Evolutionary conservation across 2,888 invertebrate species (phyloP), one percentile per base, ranked within the genome.

Genomic region (Anagyrus pseudococci): DNA sequence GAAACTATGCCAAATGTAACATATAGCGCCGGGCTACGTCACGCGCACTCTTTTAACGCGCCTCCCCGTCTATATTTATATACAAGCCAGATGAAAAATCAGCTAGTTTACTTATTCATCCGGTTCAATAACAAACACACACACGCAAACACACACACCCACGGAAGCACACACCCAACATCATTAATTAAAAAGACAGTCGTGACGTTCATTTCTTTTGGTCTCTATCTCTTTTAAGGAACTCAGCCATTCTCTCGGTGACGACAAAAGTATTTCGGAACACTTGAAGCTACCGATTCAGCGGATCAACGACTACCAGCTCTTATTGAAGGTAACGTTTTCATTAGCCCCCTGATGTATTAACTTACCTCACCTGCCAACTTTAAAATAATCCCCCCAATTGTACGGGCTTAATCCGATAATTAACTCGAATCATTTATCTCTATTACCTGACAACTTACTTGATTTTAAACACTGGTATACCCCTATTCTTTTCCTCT

Each of bases 241-340:
- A 81, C 85, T 92, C 84, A 91, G 93, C 82, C 88, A 90, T 77
- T 88, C 88, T 79, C 87, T 93, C 76, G 89, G 89, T 76, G 94
- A 95, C 89, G 94, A 94, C 82, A 94, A 95, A 83, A 89, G 88
- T 73, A 87, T 95, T 75, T 85, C 89, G 75, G 96, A 96, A 83
- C 95, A 96, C 84, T 87, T 96, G 73, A 93, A 95, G 84, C 88
- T 96, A 75, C 95, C 96, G 73, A 92, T 94, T 78, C 94, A 96
- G 85, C 89, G 96, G 80, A 94, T 96, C 82, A 95, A 94, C 89
- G 95, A 96, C 85, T 96, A 96, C 83, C 95, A 96, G 84, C 90
- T 95, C 75, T 89, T 96, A 67, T 85, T 97, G 71, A 94, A 95
- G 92, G 96, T 94, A 83, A 83, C 13, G 10, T 37, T 8, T 37